phyloP scores from a whole-genome alignment of 2,113 vertebrate species.

The Papio anubis region DNA sequence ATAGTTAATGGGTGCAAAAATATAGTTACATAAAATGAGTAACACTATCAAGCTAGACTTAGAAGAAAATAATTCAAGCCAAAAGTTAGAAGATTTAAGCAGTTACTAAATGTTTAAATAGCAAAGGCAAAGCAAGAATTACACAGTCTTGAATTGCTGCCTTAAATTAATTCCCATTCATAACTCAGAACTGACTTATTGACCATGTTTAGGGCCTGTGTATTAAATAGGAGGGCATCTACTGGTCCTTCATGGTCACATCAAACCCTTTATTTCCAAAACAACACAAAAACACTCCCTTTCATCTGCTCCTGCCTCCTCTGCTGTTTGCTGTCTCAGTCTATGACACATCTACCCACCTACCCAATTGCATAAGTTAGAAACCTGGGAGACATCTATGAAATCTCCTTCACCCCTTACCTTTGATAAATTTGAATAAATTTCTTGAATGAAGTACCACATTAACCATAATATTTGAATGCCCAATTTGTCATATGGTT shows the following conservation, averaged over 20 bases:
- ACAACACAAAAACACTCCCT: not conserved
- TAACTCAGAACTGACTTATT: not conserved
- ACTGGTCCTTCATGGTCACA: not conserved
- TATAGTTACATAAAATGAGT: no score
- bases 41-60: not conserved
- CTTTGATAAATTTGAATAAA: slow-evolving; percentile 31
- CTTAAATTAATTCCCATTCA: not conserved
- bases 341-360: not conserved
- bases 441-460: slow-evolving; percentile 28
- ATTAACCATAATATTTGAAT: slow-evolving; percentile 2
- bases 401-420: not conserved
- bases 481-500: not conserved
- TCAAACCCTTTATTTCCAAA: not conserved
- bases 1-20: no score
- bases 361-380: not conserved
- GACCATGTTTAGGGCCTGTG: not conserved
- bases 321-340: not conserved
- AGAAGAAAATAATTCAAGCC: not conserved
- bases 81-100: not conserved
- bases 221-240: not conserved
- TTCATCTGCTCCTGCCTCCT: not conserved
- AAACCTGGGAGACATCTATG: not conserved
- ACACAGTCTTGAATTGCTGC: not conserved
- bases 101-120: not conserved
- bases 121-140: not conserved